A percentile compares a stretch with the other conserved stretches of the same genome.
phyloP scores from a whole-genome alignment of 2,888 invertebrate species.

The Heliconius ismenius region DNA sequence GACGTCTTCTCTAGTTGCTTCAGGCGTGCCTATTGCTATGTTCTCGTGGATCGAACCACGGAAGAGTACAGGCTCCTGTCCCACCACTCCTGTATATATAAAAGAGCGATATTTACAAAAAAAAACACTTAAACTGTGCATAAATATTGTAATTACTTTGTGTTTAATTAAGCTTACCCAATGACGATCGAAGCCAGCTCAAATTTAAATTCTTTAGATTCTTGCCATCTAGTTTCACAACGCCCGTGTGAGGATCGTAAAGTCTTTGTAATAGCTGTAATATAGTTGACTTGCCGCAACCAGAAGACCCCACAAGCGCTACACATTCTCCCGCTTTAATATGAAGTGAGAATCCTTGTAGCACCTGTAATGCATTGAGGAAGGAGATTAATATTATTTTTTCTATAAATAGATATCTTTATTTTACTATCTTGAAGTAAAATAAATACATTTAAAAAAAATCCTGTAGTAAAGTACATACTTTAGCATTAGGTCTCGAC shows the following conservation, averaged over 20 bases:
- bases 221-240: slow-evolving; percentile 84
- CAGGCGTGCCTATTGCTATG: slow-evolving; percentile 87
- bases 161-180: slow-evolving; percentile 71
- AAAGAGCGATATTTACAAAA: not conserved
- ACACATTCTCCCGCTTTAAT: slow-evolving; percentile 86
- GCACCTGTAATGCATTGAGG: slow-evolving; percentile 68
- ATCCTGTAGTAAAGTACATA: slow-evolving; percentile 49
- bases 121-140: not conserved
- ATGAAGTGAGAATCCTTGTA: slow-evolving; percentile 85
- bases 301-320: slow-evolving; percentile 87
- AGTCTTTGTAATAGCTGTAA: slow-evolving; percentile 88
- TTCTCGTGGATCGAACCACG: slow-evolving; percentile 88
- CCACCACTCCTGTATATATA: slow-evolving; percentile 84
- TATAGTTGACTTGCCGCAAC: slow-evolving; percentile 91
- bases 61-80: slow-evolving; percentile 93
- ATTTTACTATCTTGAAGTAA: not conserved
- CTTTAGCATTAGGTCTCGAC: slow-evolving; percentile 86
- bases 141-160: not conserved
- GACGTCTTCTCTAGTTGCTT: slow-evolving; percentile 85
- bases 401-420: not conserved
- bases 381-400: not conserved
- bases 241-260: slow-evolving; percentile 84
- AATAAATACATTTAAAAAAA: not conserved
- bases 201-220: slow-evolving; percentile 87
- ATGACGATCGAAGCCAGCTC: slow-evolving; percentile 87